phyloP scores from a whole-genome alignment of 2,113 vertebrate genomes.

The Entomyzon cyanotis region DNA sequence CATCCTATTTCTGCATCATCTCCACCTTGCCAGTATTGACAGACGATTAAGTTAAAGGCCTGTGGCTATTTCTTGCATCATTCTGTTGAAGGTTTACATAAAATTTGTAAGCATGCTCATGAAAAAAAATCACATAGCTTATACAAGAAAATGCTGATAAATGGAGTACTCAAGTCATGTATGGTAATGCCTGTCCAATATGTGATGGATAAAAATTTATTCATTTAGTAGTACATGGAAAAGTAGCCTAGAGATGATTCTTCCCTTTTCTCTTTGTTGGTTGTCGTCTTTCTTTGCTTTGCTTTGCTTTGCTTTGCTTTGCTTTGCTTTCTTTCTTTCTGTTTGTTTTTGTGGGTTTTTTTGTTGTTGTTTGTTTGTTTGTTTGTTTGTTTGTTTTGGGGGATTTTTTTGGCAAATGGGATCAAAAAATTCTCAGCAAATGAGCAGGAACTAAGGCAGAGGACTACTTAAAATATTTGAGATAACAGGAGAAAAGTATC shows the following conservation, averaged over 20 bases:
- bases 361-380: accelerated
- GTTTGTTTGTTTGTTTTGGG: accelerated
- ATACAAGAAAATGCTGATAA: background rate
- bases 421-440: background rate
- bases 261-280: background rate
- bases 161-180: background rate
- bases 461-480: background rate
- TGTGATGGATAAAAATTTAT: background rate
- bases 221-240: background rate
- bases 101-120: background rate
- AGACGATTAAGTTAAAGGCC: background rate
- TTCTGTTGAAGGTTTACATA: background rate
- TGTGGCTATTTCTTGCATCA: background rate
- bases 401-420: background rate
- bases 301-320: too few relatives aligned
- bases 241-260: background rate
- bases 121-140: background rate
- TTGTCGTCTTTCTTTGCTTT: too few relatives aligned
- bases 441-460: background rate
- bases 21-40: background rate
- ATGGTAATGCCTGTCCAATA: background rate
- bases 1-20: background rate
- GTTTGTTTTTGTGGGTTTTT: too few relatives aligned
- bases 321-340: too few relatives aligned
- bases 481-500: background rate